phyloP scores from a whole-genome alignment of 1,140 invertebrate species.

The Formica exsecta region DNA sequence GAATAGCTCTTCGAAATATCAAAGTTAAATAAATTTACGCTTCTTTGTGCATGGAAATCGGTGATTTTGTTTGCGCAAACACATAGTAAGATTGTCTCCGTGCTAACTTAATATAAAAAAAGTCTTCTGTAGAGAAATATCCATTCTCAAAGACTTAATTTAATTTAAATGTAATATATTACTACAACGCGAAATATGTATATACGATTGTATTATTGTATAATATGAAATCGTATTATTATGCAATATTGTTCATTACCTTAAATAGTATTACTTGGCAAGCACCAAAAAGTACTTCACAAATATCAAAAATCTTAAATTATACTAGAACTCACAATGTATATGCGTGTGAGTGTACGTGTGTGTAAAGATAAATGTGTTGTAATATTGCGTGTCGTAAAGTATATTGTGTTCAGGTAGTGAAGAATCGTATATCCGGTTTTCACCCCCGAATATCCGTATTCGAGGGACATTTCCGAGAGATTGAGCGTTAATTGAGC shows the following conservation, averaged over 20 bases:
- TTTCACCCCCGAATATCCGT: not conserved
- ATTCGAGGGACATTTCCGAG: not conserved
- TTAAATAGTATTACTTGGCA: no score
- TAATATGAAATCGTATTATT: not conserved
- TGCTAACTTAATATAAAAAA: not conserved
- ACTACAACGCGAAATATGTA: not conserved
- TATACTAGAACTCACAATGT: no score
- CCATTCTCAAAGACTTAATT: slow-evolving; percentile 4
- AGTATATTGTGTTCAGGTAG: not conserved
- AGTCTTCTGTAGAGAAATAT: not conserved
- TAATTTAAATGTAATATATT: not conserved
- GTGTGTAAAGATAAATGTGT: not conserved
- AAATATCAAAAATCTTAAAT: not conserved
- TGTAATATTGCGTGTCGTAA: not conserved
- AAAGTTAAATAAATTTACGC: not conserved
- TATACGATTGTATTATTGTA: not conserved
- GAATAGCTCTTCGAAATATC: not conserved
- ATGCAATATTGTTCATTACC: not conserved
- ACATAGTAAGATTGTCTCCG: not conserved
- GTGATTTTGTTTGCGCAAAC: not conserved
- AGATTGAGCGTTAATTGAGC: slow-evolving; percentile 24
- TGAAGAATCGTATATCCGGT: not conserved
- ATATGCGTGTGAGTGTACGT: no score
- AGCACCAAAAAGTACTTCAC: not conserved
- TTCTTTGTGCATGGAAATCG: not conserved